Evolutionary conservation across 2,888 invertebrate genomes (phyloP), one percentile per base, ranked within the genome.

Genomic region (Erynnis tages): DNA sequence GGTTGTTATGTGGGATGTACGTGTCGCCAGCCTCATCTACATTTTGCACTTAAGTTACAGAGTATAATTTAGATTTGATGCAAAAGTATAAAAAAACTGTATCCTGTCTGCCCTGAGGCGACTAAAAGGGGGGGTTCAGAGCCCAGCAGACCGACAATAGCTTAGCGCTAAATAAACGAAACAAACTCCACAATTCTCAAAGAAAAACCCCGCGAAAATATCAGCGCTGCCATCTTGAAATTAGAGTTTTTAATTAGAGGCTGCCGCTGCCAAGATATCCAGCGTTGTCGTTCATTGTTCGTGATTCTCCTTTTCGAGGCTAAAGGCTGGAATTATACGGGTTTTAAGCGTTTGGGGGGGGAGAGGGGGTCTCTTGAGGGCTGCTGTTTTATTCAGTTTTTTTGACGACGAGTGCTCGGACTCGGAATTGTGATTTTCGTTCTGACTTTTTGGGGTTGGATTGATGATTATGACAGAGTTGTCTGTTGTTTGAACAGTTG

Each of bases 241-340:
- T 72, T 69, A 69, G 69, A 70, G 66, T 66, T 67, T 66, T 68
- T 71, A 69, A 71, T 69, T 69, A 69, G 66, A 61, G 54, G 53
- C 61, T 59, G 61, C 59, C 59, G 63, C 60, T 58, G 62, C 32
- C 14, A 58, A 60, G 66, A 67, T 65, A 66, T 57, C 60, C 62
- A 57, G 55, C 69, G 68, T 69, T 71, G 69, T 71, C 61, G 60
- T 54, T 53, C 55, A 49, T 63, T 54, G 60, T 59, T 66, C 61
- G 63, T 57, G 55, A 57, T 63, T 65, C 48, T 65, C 61, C 61
- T 63, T 61, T 61, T 55, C 45, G 34, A 57, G 55, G 55, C 53
- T 58, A 59, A 57, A 57, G 58, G 55, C 54, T 58, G 58, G 62
- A 58, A 65, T 65, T 66, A 65, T 62, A 54, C 60, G 40, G 59